A percentile compares a stretch with the other conserved stretches of the same genome.
Conservation (phyloP, 92 coral and sea anemone genomes). For the Porites rus region DNA sequence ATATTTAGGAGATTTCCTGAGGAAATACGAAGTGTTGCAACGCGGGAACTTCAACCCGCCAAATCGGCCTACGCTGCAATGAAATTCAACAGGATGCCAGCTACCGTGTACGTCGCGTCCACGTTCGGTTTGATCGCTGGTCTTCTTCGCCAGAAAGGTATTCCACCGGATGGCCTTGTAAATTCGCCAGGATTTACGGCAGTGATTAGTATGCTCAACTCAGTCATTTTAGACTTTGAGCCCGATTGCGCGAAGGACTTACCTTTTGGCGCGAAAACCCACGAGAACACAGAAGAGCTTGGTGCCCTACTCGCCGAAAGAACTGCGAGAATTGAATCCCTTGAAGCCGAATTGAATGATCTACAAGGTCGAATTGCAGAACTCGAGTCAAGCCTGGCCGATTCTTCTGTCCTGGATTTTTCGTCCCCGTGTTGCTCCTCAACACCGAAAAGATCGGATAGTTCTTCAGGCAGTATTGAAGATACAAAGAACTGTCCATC, state of each 20-base stretch:
- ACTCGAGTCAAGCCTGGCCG: conserved; percentile 1
- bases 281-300: conserved; percentile 4
- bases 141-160: conserved; percentile 37
- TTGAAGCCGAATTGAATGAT: neutral
- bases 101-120: conserved; percentile 21
- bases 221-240: conserved; percentile 25
- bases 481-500: conserved; percentile 22
- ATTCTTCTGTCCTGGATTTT: neutral
- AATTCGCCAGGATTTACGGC: conserved; percentile 18
- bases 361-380: conserved; percentile 16
- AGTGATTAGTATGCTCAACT: conserved; percentile 35
- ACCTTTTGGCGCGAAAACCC: conserved; percentile 34
- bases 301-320: conserved; percentile 25
- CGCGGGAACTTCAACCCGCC: conserved; percentile 37
- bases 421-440: neutral
- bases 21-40: conserved; percentile 31
- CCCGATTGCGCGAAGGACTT: conserved; percentile 23
- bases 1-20: conserved; percentile 43
- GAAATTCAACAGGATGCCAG: conserved; percentile 38
- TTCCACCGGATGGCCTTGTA: conserved; percentile 22
- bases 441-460: neutral
- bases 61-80: conserved; percentile 20
- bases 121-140: conserved; percentile 45
- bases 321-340: neutral
- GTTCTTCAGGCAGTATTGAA: neutral